Evolutionary conservation across 2,113 vertebrate species (phyloP), one percentile per base, ranked within the genome.

Genomic region (Vulpes vulpes): DNA sequence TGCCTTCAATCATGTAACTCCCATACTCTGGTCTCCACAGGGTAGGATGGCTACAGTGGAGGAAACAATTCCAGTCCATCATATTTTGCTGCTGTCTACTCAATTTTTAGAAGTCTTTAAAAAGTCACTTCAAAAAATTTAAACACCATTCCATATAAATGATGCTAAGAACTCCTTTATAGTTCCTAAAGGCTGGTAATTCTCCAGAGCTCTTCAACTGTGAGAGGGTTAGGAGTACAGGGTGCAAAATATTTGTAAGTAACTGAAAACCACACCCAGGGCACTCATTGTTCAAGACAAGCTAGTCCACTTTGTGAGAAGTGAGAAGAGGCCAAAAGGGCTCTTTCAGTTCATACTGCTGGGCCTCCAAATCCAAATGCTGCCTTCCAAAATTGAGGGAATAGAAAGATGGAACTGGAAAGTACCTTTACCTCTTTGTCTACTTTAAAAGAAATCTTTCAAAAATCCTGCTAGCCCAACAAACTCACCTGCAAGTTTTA

Each of bases 1-100:
- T 99, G 32, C 99, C 99, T 96, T 99, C 99, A 43, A 99, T 99
- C 99, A 99, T 99, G 98, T 99, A 99, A 97, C 99, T 99, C 97
- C 99, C 99, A 67, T 99, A 99, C 95, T 99, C 99, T 27, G 99
- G 99, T 97, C 99, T 99, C 99, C 99, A 99, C 59, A 99, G 99
- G 0, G 99, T 99, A 49, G 99, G 99, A 95, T 99, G 99, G 97
- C 99, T 99, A 82, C 3, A 97, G 43, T 92, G 55, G 73, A 43
- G 80, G 97, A 91, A 98, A 12, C 43, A 92, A 62, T 0, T 88
- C 8, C 16, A 11, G 57, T 92, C 43, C 64, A 25, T n/a, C 53
- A 88, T 27, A 80, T 51, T 81, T 7, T 57, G n/a, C 22, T 74
- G 22, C 0, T 30, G 25, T 32, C 49, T 59, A 67, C 53, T 96